Evolutionary conservation across 2,113 vertebrate genomes (phyloP).

Genomic region (Syngnathus floridae): DNA sequence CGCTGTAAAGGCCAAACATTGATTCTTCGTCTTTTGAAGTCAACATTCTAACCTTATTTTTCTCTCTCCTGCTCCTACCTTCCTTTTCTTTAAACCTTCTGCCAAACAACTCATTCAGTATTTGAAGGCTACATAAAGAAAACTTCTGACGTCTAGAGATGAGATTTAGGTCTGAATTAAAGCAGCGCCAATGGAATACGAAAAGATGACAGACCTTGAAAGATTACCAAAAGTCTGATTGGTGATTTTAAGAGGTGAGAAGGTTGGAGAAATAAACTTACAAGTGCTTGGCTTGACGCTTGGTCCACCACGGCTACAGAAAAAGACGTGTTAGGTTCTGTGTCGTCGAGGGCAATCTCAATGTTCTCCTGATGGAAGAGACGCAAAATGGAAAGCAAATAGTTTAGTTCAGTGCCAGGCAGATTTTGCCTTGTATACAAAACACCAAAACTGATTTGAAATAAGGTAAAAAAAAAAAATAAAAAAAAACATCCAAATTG

Average conservation of each 20-base stretch:
- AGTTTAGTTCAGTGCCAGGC: too few relatives aligned
- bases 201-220: constrained; percentile 27
- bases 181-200: background rate
- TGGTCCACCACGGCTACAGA: constrained; percentile 87
- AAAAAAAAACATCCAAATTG: background rate
- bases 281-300: constrained; percentile 87
- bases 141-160: constrained; percentile 9
- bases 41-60: constrained; percentile 58
- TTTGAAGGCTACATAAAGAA: constrained; percentile 20
- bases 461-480: too few relatives aligned
- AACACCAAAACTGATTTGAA: too few relatives aligned
- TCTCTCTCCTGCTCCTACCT: constrained; percentile 14
- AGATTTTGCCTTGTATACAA: too few relatives aligned
- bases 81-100: constrained; percentile 29
- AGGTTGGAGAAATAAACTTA: constrained; percentile 52
- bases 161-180: constrained; percentile 13
- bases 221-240: constrained; percentile 3
- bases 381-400: constrained; percentile 6
- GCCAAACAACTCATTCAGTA: constrained; percentile 33
- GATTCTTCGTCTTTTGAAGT: constrained; percentile 55
- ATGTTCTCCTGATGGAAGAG: constrained; percentile 84
- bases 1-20: constrained; percentile 55
- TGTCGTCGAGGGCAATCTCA: constrained; percentile 83
- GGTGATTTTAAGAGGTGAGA: background rate
- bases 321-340: constrained; percentile 73